Conservation (phyloP, 2,888 invertebrate species). For the Quadroppia sp. region DNA sequence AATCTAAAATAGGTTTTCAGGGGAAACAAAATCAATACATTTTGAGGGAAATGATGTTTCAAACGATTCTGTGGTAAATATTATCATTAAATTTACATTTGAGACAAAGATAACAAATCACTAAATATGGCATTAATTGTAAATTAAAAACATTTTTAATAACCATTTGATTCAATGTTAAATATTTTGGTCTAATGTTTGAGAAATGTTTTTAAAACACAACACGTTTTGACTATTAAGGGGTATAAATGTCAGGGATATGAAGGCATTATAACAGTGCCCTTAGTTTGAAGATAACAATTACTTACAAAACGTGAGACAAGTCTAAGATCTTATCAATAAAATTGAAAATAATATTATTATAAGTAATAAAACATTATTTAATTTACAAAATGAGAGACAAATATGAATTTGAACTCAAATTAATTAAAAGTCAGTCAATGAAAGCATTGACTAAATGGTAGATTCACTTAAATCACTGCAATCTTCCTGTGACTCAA, state of each 20-base stretch:
- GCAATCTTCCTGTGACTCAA: slow-evolving; percentile 42
- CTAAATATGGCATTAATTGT: not conserved
- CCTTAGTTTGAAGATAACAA: not conserved
- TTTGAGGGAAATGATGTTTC: not conserved
- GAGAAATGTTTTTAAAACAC: no score
- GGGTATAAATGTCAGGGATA: not conserved
- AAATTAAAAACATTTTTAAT: not conserved
- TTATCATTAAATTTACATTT: no score
- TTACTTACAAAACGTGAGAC: slow-evolving; percentile 13
- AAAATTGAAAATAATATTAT: no score
- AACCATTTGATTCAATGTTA: no score
- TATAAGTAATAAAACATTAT: no score
- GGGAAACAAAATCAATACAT: not conserved
- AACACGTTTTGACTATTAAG: slow-evolving; percentile 4
- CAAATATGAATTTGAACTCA: not conserved
- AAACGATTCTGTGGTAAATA: no score
- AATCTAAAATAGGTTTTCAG: not conserved
- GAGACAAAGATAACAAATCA: not conserved
- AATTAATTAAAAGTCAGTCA: not conserved
- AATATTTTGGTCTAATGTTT: no score
- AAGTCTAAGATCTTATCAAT: no score
- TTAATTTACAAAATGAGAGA: no score
- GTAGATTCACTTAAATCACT: slow-evolving; percentile 34
- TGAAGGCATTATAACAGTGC: not conserved
- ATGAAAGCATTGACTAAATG: not conserved